These are phyloP conservation scores for Bufo gargarizans DNA, from an alignment of 2,113 vertebrate species.

Conservation along the genomic window DNA sequence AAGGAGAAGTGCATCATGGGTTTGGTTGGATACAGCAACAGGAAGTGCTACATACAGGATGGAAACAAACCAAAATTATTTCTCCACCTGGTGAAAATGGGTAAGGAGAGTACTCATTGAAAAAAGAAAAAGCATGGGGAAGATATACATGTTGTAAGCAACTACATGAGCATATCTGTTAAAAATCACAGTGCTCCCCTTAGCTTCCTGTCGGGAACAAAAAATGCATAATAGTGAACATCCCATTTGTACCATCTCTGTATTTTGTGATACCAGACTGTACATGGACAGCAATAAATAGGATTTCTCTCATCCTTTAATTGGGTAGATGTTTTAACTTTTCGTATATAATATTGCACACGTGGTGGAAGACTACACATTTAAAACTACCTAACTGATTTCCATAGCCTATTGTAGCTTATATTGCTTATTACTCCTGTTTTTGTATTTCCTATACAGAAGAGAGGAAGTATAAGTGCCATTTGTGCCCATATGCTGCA, in stretches of 20 bases:
- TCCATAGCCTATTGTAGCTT: not conserved
- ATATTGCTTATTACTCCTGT: not conserved
- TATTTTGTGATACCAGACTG: not conserved
- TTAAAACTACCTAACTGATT: not conserved
- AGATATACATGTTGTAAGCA: no score
- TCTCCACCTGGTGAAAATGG: no score
- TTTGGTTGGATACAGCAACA: no score
- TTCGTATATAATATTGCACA: not conserved
- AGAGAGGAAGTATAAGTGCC: slow-evolving; percentile 98
- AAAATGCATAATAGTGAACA: no score
- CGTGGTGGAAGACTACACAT: not conserved
- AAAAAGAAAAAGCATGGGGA: no score
- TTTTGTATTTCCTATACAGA: slow-evolving; percentile 72
- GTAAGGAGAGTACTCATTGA: no score
- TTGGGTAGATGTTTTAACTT: not conserved
- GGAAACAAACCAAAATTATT: no score
- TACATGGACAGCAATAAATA: not conserved
- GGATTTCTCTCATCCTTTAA: not conserved
- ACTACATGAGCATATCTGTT: no score
- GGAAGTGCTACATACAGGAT: no score
- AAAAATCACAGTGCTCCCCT: no score
- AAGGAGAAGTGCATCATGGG: no score
- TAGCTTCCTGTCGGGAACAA: no score
- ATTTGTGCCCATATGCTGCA: slow-evolving; percentile 98
- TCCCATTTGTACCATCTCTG: not conserved